Conservation (phyloP, 2,888 invertebrate species). For the Dione vanillae region DNA sequence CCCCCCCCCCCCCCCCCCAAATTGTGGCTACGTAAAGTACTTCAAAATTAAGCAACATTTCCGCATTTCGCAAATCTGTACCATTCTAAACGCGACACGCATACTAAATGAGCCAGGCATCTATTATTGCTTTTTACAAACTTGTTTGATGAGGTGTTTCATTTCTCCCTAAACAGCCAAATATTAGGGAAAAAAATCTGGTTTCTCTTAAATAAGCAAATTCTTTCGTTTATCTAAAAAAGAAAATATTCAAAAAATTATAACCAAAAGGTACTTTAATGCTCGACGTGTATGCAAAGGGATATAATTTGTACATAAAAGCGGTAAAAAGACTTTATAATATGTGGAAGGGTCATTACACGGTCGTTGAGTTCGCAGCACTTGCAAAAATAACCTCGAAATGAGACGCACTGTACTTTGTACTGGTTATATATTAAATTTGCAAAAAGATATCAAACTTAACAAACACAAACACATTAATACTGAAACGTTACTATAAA, state of each 20-base stretch:
- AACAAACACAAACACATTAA: slow-evolving; percentile 34
- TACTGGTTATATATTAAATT: slow-evolving; percentile 45
- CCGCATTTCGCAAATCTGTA: slow-evolving; percentile 49
- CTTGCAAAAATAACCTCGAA: slow-evolving; percentile 69
- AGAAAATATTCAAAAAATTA: slow-evolving; percentile 56
- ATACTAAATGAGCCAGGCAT: slow-evolving; percentile 52
- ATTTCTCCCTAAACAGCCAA: slow-evolving; percentile 41
- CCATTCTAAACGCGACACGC: slow-evolving; percentile 42
- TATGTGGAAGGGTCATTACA: slow-evolving; percentile 75
- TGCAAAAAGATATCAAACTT: slow-evolving; percentile 37
- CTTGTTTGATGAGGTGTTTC: slow-evolving; percentile 54
- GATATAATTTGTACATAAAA: slow-evolving; percentile 71
- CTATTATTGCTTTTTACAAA: slow-evolving; percentile 45
- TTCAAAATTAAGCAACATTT: slow-evolving; percentile 44
- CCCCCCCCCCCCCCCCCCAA: too few relatives aligned
- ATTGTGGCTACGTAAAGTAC: slow-evolving; percentile 53
- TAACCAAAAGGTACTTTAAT: slow-evolving; percentile 68
- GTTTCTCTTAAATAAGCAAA: slow-evolving; percentile 47
- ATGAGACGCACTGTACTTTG: slow-evolving; percentile 52
- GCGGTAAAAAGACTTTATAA: slow-evolving; percentile 74
- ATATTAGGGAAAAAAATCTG: slow-evolving; percentile 45
- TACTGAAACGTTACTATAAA: slow-evolving; percentile 22
- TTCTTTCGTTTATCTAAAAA: slow-evolving; percentile 51
- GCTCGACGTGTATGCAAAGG: slow-evolving; percentile 68
- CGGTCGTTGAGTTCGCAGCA: slow-evolving; percentile 74